Conservation (phyloP, 1,140 invertebrate species). For the Heliconius congener region DNA sequence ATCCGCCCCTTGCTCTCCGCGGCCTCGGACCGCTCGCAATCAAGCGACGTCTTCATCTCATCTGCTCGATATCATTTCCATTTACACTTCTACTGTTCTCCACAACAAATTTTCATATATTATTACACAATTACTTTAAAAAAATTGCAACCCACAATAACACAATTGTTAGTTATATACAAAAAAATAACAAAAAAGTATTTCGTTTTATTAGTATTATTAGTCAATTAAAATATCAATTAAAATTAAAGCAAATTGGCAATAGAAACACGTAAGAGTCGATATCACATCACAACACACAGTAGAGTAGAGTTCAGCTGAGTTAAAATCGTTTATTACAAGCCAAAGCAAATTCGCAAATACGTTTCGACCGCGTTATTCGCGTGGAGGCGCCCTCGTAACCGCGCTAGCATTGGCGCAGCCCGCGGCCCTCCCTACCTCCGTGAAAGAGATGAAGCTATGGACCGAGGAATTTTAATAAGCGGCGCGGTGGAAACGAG, state of each 20-base stretch:
- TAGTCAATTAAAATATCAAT: background rate
- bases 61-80: constrained; percentile 67
- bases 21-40: constrained; percentile 74
- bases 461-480: constrained; percentile 78
- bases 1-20: constrained; percentile 73
- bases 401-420: constrained; percentile 73
- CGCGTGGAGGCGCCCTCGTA: constrained; percentile 74
- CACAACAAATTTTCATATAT: constrained; percentile 22
- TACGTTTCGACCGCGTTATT: constrained; percentile 66
- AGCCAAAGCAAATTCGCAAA: constrained; percentile 45
- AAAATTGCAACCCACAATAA: background rate
- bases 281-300: constrained; percentile 20
- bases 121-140: background rate
- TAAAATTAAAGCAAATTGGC: too few relatives aligned
- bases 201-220: background rate
- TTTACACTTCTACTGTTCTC: constrained; percentile 36
- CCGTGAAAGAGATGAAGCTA: constrained; percentile 72
- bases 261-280: background rate
- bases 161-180: background rate
- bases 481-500: constrained; percentile 73
- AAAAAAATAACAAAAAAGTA: background rate
- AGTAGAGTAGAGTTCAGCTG: background rate
- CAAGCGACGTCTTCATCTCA: constrained; percentile 79
- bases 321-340: constrained; percentile 25
- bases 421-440: constrained; percentile 64